Percentiles rank a stretch among this genome's conserved stretches.
Conservation (phyloP, 1,140 invertebrate genomes). For the Camponotus vicinus region DNA sequence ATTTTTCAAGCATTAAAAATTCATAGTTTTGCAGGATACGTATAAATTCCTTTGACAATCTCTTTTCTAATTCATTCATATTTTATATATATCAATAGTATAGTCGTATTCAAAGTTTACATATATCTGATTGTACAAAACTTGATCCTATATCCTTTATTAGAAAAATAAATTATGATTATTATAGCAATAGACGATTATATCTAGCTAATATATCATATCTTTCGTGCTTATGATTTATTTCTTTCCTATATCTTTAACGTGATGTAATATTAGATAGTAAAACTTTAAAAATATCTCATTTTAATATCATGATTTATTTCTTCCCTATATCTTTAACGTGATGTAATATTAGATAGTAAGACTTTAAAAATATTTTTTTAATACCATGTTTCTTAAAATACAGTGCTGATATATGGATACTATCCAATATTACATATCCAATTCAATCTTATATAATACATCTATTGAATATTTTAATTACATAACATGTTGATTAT, state of each 20-base stretch:
- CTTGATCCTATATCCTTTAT: not conserved
- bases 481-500: slow-evolving; percentile 34
- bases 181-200: not conserved
- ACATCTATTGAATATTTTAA: slow-evolving; percentile 30
- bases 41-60: not conserved
- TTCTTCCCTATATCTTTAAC: not conserved
- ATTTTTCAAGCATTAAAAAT: not conserved
- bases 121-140: not conserved
- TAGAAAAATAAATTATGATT: not conserved
- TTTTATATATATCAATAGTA: not conserved
- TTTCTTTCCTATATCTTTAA: not conserved
- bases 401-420: not conserved
- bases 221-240: not conserved
- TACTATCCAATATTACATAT: not conserved
- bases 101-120: not conserved
- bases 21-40: not conserved
- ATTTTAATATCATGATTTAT: not conserved
- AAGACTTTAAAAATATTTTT: not conserved
- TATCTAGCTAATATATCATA: too few species aligned
- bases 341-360: not conserved
- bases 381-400: not conserved
- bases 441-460: slow-evolving; percentile 41
- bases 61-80: slow-evolving; percentile 1
- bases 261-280: not conserved
- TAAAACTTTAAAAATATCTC: slow-evolving; percentile 2